phyloP scores from a whole-genome alignment of 2,888 invertebrate species.

The Tenthredo amoena region DNA sequence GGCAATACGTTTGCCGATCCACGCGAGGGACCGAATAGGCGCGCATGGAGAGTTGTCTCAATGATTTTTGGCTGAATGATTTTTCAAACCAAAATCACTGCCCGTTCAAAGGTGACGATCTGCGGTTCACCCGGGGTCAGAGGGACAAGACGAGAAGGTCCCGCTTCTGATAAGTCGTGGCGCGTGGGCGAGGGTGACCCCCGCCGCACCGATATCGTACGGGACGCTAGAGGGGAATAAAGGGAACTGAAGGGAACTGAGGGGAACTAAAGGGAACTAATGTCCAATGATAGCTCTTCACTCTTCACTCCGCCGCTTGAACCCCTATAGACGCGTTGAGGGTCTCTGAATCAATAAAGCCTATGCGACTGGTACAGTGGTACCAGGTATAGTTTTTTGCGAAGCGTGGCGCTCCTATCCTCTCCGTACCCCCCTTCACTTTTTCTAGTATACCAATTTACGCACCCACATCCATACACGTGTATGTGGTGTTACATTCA shows the following conservation, averaged over 20 bases:
- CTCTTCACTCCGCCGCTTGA: conserved; percentile 1
- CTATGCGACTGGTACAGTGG: conserved; percentile 50
- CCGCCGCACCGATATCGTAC: conserved; percentile 8
- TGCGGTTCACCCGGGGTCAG: background rate
- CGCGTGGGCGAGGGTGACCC: background rate
- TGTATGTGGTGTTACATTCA: background rate
- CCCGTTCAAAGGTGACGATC: background rate
- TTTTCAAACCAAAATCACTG: background rate
- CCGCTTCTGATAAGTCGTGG: background rate
- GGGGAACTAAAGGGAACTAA: conserved; percentile 55
- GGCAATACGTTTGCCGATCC: background rate
- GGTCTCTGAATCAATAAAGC: conserved; percentile 64
- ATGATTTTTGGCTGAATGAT: background rate
- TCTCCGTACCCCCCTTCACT: background rate
- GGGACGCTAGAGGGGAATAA: no score
- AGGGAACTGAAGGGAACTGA: background rate
- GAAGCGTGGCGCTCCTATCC: conserved; percentile 13
- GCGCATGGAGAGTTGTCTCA: background rate
- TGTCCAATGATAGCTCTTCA: conserved; percentile 60
- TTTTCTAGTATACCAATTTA: background rate
- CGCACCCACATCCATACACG: background rate
- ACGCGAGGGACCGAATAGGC: no score
- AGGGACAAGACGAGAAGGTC: background rate
- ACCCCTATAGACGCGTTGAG: conserved; percentile 53
- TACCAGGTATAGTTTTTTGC: conserved; percentile 41